Conservation (phyloP, 2,888 invertebrate genomes). For the Xestobium rufovillosum region DNA sequence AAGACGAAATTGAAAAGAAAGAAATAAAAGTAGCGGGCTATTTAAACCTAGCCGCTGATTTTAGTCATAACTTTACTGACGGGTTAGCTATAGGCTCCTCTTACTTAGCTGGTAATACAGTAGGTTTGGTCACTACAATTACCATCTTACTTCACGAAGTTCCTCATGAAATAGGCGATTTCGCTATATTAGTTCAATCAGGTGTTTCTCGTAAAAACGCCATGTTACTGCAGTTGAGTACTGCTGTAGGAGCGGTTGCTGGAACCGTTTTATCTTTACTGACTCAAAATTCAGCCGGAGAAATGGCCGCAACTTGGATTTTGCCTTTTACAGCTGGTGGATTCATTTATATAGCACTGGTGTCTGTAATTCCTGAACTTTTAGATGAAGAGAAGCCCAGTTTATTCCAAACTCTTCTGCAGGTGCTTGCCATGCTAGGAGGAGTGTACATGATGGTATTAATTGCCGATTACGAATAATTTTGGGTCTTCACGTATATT, state of each 20-base stretch:
- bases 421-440: slow-evolving; percentile 78
- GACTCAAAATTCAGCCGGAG: slow-evolving; percentile 65
- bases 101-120: slow-evolving; percentile 81
- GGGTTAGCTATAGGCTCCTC: slow-evolving; percentile 98
- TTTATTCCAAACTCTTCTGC: slow-evolving; percentile 81
- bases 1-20: slow-evolving; percentile 42
- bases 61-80: slow-evolving; percentile 98
- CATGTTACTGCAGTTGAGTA: slow-evolving; percentile 87
- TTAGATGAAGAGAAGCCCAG: slow-evolving; percentile 73
- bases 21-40: slow-evolving; percentile 84
- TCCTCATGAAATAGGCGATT: slow-evolving; percentile 99
- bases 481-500: neutral
- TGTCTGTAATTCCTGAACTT: slow-evolving; percentile 96
- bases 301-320: slow-evolving; percentile 75
- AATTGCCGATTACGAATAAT: slow-evolving; percentile 72
- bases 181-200: slow-evolving; percentile 96
- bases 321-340: slow-evolving; percentile 97
- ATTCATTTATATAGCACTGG: slow-evolving; percentile 99
- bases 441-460: slow-evolving; percentile 95
- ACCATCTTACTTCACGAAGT: slow-evolving; percentile 97
- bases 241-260: slow-evolving; percentile 89
- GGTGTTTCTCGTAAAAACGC: slow-evolving; percentile 92
- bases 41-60: slow-evolving; percentile 95
- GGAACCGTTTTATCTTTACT: slow-evolving; percentile 86
- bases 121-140: slow-evolving; percentile 85